A percentile compares a stretch with the other conserved stretches of the same genome.
Conservation (phyloP, 1,140 invertebrate genomes). For the Leucophenga varia region DNA sequence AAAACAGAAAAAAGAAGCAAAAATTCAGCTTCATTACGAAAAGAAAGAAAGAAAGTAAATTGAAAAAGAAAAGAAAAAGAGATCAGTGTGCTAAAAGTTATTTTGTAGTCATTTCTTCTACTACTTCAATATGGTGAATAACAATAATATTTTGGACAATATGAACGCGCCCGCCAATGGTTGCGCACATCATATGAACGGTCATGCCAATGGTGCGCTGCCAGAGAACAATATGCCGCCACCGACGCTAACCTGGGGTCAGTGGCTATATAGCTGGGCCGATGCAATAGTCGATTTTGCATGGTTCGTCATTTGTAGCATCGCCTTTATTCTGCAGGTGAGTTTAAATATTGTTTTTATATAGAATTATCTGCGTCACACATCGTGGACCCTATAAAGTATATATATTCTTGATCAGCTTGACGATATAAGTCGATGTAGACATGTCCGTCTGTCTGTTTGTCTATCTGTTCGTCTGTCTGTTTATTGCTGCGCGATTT, state of each 20-base stretch:
- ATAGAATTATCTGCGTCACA: too few species aligned
- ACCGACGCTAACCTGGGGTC: conserved; percentile 16
- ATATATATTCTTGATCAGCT: too few species aligned
- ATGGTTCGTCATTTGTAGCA: conserved; percentile 63
- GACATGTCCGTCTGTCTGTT: too few species aligned
- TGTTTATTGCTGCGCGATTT: too few species aligned
- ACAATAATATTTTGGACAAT: conserved; percentile 33
- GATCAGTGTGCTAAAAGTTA: conserved; percentile 5
- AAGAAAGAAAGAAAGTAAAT: conserved; percentile 11
- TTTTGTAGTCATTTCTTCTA: too few species aligned
- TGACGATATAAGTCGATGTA: too few species aligned
- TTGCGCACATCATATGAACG: conserved; percentile 16
- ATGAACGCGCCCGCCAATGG: conserved; percentile 3
- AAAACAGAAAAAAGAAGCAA: conserved; percentile 10
- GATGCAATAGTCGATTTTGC: conserved; percentile 64
- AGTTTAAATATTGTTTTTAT: conserved; percentile 14
- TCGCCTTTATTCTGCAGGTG: conserved; percentile 58
- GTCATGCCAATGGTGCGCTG: conserved; percentile 26
- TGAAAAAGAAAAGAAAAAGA: background rate
- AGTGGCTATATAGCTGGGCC: conserved; percentile 43
- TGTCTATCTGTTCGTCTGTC: too few species aligned
- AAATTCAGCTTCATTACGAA: conserved; percentile 24
- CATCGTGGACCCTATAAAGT: too few species aligned
- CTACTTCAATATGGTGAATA: conserved; percentile 40
- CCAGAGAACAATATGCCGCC: background rate